Percentiles rank a stretch among this genome's conserved stretches.
Conservation (phyloP, 2,113 vertebrate genomes). For the Numenius arquata region DNA sequence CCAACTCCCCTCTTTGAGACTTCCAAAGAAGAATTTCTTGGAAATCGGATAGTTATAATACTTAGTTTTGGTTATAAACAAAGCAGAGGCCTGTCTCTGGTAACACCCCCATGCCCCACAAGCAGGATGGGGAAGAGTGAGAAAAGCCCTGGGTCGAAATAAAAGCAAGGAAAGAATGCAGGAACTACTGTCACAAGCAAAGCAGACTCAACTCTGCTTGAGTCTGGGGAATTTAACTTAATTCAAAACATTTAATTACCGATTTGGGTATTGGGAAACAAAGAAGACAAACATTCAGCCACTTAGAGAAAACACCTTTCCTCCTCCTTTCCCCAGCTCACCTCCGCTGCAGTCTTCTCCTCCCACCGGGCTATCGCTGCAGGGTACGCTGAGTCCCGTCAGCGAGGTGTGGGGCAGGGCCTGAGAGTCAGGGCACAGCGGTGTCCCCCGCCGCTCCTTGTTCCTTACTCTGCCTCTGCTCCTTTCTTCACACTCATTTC, state of each 20-base stretch:
- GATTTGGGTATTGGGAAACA: background rate
- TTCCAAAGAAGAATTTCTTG: too few species aligned
- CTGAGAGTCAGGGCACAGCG: background rate
- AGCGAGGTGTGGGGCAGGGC: rapidly evolving
- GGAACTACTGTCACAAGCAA: background rate
- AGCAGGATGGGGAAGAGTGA: background rate
- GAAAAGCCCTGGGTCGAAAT: background rate
- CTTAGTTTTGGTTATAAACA: too few species aligned
- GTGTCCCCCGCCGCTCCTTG: background rate
- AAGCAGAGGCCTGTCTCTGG: too few species aligned
- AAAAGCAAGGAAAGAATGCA: background rate
- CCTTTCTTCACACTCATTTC: background rate
- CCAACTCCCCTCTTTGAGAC: too few species aligned
- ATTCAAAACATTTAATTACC: background rate
- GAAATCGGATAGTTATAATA: too few species aligned
- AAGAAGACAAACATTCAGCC: background rate
- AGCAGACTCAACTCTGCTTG: background rate
- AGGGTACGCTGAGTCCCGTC: background rate
- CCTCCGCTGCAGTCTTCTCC: background rate
- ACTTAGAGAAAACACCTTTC: background rate
- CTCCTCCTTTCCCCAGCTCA: background rate
- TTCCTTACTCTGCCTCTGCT: background rate
- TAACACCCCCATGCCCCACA: too few species aligned
- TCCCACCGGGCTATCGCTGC: rapidly evolving
- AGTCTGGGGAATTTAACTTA: background rate